phyloP scores from a whole-genome alignment of 2,113 vertebrate genomes.

The Chelonoidis abingdonii region DNA sequence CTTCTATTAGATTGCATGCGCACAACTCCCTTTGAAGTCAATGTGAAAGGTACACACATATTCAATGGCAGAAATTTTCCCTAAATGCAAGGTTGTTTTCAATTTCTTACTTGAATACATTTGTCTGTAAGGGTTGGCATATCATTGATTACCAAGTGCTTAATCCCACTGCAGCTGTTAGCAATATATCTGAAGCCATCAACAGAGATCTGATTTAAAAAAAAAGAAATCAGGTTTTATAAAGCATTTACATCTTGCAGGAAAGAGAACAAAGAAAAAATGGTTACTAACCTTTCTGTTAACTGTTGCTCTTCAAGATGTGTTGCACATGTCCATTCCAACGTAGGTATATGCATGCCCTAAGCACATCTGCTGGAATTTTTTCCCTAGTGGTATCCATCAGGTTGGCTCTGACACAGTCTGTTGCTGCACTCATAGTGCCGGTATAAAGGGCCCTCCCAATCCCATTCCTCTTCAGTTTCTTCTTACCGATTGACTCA shows the following conservation, averaged over 20 bases:
- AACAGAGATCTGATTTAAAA: constrained; percentile 81
- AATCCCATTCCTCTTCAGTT: neutral
- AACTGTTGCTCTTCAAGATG: neutral
- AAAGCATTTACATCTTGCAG: neutral
- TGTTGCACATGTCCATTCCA: neutral
- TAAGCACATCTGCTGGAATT: neutral
- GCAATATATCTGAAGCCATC: constrained; percentile 84
- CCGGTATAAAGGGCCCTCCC: neutral
- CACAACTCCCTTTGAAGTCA: neutral
- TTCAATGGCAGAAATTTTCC: neutral
- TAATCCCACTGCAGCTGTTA: constrained; percentile 80
- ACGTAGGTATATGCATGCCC: neutral
- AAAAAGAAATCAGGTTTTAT: constrained; percentile 9
- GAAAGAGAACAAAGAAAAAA: neutral
- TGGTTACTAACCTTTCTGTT: neutral
- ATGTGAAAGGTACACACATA: neutral
- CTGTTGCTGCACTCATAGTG: neutral
- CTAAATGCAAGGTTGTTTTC: neutral
- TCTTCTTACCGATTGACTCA: neutral
- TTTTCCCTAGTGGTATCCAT: neutral
- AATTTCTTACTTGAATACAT: constrained; percentile 83
- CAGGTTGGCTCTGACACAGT: neutral
- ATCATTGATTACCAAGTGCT: constrained; percentile 83
- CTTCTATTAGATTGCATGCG: neutral
- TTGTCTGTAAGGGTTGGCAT: constrained; percentile 85